Percentiles rank a stretch among this genome's conserved stretches.
Conservation (phyloP, 2,888 invertebrate species). For the Gryllus longicercus region DNA sequence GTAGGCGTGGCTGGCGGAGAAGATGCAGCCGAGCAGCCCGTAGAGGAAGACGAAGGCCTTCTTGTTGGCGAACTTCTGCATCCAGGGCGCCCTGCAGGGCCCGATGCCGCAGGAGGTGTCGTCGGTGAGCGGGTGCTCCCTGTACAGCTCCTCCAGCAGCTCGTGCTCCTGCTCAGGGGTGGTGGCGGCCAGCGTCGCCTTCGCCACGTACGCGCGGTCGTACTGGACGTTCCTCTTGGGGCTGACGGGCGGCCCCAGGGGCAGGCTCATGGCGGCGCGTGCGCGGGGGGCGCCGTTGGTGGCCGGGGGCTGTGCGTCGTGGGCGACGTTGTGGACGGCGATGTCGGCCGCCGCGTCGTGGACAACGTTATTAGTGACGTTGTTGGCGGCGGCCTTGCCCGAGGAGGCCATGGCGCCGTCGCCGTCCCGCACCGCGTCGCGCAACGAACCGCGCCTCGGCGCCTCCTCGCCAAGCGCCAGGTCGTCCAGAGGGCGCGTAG, state of each 20-base stretch:
- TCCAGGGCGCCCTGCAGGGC: slow-evolving; percentile 55
- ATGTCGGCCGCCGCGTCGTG: neutral
- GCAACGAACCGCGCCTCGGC: neutral
- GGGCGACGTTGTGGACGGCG: neutral
- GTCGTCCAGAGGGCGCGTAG: too few relatives aligned
- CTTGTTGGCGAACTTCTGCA: slow-evolving; percentile 59
- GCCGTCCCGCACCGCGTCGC: neutral
- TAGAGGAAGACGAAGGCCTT: slow-evolving; percentile 61
- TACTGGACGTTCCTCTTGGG: neutral
- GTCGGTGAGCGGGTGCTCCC: slow-evolving; percentile 54
- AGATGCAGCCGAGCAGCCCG: slow-evolving; percentile 64
- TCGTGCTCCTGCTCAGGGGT: slow-evolving; percentile 45
- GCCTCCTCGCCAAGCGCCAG: neutral
- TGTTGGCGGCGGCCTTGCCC: neutral
- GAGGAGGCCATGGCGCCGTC: neutral
- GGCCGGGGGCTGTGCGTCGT: neutral
- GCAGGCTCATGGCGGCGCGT: neutral
- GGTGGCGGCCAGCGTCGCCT: slow-evolving; percentile 20
- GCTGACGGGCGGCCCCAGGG: too few relatives aligned
- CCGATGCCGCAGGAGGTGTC: slow-evolving; percentile 65
- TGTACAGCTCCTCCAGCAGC: slow-evolving; percentile 51
- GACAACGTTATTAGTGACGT: neutral
- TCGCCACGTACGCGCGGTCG: slow-evolving; percentile 22
- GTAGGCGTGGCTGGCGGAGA: slow-evolving; percentile 66
- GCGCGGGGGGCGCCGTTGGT: neutral